Conservation (phyloP, 2,888 invertebrate genomes). For the Netelia virgata region DNA sequence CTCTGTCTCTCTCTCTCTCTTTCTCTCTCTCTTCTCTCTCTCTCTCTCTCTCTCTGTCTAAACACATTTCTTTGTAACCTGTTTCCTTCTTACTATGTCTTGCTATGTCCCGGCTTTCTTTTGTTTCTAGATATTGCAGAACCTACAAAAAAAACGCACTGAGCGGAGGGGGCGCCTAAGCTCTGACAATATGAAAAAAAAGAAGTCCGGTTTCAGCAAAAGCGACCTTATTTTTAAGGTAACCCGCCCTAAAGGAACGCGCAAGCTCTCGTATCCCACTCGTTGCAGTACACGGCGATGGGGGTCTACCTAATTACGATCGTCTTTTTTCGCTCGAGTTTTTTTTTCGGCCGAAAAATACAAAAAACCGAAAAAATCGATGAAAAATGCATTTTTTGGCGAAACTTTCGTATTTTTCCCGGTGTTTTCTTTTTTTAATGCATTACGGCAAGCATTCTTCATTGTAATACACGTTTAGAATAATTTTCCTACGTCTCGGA, state of each 20-base stretch:
- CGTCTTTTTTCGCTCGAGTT: slow-evolving; percentile 1
- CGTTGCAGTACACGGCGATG: background rate
- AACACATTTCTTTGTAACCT: slow-evolving; percentile 81
- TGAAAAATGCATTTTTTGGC: background rate
- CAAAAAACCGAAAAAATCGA: background rate
- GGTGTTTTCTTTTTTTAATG: too few relatives aligned
- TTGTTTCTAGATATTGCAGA: slow-evolving; percentile 99
- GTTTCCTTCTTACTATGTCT: slow-evolving; percentile 89
- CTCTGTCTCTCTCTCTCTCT: slow-evolving; percentile 71
- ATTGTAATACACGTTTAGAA: background rate
- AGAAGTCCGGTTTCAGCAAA: slow-evolving; percentile 97
- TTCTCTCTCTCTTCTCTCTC: slow-evolving; percentile 73
- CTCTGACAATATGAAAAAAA: slow-evolving; percentile 94
- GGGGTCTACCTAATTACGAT: slow-evolving; percentile 29
- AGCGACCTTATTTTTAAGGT: slow-evolving; percentile 99
- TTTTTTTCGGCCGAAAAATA: background rate
- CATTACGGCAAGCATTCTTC: background rate
- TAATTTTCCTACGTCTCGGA: slow-evolving; percentile 26
- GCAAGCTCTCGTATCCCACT: slow-evolving; percentile 80
- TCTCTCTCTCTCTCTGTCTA: slow-evolving; percentile 79
- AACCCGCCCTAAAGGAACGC: slow-evolving; percentile 88
- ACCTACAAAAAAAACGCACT: slow-evolving; percentile 99
- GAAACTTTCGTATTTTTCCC: too few relatives aligned
- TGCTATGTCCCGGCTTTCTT: slow-evolving; percentile 90
- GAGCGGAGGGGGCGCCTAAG: slow-evolving; percentile 98